Conservation (phyloP, 2,888 invertebrate genomes). For the Oscheius sp. region DNA sequence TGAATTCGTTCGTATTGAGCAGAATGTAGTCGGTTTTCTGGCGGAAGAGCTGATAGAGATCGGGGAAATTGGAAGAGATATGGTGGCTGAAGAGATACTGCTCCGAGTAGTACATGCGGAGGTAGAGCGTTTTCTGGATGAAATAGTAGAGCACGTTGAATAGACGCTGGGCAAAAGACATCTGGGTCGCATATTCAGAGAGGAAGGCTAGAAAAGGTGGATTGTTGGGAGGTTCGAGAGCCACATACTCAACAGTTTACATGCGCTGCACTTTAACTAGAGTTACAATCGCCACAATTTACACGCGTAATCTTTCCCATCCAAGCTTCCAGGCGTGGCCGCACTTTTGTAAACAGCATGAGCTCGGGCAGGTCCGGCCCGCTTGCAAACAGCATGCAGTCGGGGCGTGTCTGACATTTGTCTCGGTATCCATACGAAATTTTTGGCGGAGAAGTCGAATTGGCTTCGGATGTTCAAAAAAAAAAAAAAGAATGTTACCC, state of each 20-base stretch:
- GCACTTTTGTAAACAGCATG: too few relatives aligned
- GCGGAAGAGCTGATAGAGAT: constrained; percentile 34
- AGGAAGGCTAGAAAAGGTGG: constrained; percentile 37
- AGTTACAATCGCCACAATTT: too few relatives aligned
- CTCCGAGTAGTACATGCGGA: constrained; percentile 24
- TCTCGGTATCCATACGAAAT: too few relatives aligned
- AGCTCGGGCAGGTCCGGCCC: too few relatives aligned
- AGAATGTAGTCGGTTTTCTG: constrained; percentile 41
- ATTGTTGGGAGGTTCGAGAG: too few relatives aligned
- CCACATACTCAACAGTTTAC: background rate
- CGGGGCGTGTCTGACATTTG: too few relatives aligned
- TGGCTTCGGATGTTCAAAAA: too few relatives aligned
- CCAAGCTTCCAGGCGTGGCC: too few relatives aligned
- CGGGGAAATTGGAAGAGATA: constrained; percentile 17
- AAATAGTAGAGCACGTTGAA: constrained; percentile 41
- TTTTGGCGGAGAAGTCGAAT: too few relatives aligned
- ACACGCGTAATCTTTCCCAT: too few relatives aligned
- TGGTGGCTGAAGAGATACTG: constrained; percentile 21
- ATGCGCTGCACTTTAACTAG: background rate
- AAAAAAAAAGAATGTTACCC: too few relatives aligned
- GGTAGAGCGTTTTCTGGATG: constrained; percentile 31
- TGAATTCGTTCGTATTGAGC: constrained; percentile 47
- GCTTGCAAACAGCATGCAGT: too few relatives aligned
- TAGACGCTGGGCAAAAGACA: constrained; percentile 34
- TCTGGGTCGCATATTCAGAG: constrained; percentile 37